Conservation (phyloP, 1,140 invertebrate genomes). For the Phortica variegata region DNA sequence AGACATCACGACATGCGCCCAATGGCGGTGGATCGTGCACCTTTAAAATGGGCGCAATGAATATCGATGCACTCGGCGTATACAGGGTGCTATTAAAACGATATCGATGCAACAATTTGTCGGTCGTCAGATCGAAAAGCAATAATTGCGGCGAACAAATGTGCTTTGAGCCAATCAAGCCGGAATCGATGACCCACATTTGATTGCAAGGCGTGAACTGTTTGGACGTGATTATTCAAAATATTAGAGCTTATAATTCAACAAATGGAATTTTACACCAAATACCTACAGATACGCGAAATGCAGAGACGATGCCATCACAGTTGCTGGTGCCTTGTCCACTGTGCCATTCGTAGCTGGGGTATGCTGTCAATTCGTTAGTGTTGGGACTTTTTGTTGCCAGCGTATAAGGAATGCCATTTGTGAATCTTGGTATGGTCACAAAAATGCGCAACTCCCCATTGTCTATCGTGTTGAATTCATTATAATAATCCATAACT, state of each 20-base stretch:
- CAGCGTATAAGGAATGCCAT: conserved; percentile 34
- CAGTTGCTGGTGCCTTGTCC: conserved; percentile 29
- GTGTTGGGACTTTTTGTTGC: conserved; percentile 24
- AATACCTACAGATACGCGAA: conserved; percentile 30
- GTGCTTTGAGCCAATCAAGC: conserved; percentile 58
- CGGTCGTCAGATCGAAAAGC: conserved; percentile 62
- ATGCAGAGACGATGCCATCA: conserved; percentile 33
- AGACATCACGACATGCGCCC: conserved; percentile 63
- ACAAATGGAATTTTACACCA: not conserved
- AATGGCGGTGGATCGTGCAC: conserved; percentile 26
- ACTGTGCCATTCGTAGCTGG: conserved; percentile 36
- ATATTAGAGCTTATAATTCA: not conserved
- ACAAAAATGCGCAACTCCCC: conserved; percentile 17
- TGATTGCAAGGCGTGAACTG: conserved; percentile 65
- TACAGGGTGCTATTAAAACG: conserved; percentile 59
- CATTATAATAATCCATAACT: not conserved
- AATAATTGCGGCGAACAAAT: conserved; percentile 65
- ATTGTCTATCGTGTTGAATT: conserved; percentile 3
- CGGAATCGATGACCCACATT: conserved; percentile 69
- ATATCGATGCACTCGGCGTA: conserved; percentile 56
- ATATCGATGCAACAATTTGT: conserved; percentile 60
- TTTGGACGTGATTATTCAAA: not conserved
- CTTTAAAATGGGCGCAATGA: conserved; percentile 55
- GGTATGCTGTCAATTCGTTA: conserved; percentile 26
- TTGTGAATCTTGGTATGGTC: conserved; percentile 32